Evolutionary conservation across 2,113 vertebrate species (phyloP).

Genomic region (Balaenoptera acutorostrata): DNA sequence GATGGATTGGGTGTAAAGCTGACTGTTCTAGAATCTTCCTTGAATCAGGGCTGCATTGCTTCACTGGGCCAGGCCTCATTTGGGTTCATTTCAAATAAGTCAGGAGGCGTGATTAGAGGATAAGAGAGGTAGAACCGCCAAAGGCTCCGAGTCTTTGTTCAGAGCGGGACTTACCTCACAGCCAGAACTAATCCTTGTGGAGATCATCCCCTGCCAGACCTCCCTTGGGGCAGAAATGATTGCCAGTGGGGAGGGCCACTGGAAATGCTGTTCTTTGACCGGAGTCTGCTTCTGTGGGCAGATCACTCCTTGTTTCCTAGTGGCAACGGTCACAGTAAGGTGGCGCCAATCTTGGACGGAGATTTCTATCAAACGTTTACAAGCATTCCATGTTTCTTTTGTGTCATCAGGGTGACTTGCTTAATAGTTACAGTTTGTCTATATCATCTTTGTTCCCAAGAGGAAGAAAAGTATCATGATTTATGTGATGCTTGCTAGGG

Average conservation of each 20-base stretch:
- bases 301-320: neutral
- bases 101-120: neutral
- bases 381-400: neutral
- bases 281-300: accelerated
- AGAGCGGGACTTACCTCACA: neutral
- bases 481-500: neutral
- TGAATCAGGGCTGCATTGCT: neutral
- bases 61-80: neutral
- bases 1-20: neutral
- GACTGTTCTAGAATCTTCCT: neutral
- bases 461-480: neutral
- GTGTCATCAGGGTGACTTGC: neutral
- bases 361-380: neutral
- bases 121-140: accelerated
- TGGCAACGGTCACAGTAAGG: accelerated
- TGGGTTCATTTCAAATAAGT: neutral
- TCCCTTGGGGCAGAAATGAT: neutral
- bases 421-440: neutral
- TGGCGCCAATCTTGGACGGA: neutral
- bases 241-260: accelerated
- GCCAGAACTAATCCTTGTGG: accelerated
- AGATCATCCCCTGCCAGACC: neutral
- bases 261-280: neutral
- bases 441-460: neutral
- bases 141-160: neutral